These are phyloP conservation scores for Luperina testacea DNA, from an alignment of 2,888 invertebrate genomes.

Conservation along the genomic window DNA sequence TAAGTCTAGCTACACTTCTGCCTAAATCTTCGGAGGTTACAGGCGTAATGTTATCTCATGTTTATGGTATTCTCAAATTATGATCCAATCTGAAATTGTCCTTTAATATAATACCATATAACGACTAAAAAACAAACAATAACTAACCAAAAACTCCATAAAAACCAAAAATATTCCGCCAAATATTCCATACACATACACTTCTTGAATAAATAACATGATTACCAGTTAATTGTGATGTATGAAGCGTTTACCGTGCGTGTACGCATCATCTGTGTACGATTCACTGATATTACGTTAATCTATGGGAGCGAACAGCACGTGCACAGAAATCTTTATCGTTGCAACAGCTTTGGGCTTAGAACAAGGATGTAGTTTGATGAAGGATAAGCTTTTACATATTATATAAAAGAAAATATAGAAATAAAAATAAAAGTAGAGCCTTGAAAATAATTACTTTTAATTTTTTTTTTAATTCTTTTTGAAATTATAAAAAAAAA, in stretches of 20 bases:
- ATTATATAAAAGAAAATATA: background rate
- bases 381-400: background rate
- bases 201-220: slow-evolving; percentile 42
- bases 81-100: too few relatives aligned
- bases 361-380: slow-evolving; percentile 15
- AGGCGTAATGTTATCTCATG: background rate
- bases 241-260: slow-evolving; percentile 44
- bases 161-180: slow-evolving; percentile 16
- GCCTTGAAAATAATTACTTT: background rate
- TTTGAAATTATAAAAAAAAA: background rate
- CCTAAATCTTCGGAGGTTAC: background rate
- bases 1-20: background rate
- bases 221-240: slow-evolving; percentile 51
- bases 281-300: slow-evolving; percentile 49
- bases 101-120: background rate
- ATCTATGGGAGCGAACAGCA: slow-evolving; percentile 55
- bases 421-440: background rate
- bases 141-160: background rate
- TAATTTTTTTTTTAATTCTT: background rate
- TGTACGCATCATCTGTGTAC: slow-evolving; percentile 45
- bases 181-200: slow-evolving; percentile 47
- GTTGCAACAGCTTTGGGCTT: slow-evolving; percentile 36
- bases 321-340: slow-evolving; percentile 56
- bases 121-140: background rate
- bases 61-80: background rate